These are phyloP conservation scores for Virgularia gustaviana DNA, from an alignment of 92 coral and sea anemone genomes.

Conservation along the genomic window DNA sequence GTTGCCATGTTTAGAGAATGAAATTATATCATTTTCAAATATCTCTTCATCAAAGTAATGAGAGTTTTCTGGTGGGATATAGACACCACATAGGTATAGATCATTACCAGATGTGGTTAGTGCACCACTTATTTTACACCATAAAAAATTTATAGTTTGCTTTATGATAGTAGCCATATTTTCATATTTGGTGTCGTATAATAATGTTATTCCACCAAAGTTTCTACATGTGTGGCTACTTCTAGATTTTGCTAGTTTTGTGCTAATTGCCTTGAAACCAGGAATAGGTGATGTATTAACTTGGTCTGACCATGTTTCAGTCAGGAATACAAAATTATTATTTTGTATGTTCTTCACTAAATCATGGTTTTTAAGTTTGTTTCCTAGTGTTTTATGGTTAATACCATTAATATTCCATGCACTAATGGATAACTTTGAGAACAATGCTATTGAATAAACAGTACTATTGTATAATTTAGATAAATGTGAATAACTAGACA, in stretches of 20 bases:
- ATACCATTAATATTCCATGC: constrained; percentile 21
- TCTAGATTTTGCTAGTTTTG: neutral
- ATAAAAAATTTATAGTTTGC: constrained; percentile 12
- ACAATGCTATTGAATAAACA: constrained; percentile 23
- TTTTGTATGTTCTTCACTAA: neutral
- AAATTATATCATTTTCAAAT: constrained; percentile 22
- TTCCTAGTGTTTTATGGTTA: constrained; percentile 5
- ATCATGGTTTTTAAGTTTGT: constrained; percentile 21
- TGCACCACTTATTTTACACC: constrained; percentile 23
- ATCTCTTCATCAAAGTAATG: constrained; percentile 11
- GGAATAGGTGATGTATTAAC: neutral
- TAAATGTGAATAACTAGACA: too few relatives aligned
- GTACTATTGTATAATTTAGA: too few relatives aligned
- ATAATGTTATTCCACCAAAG: constrained; percentile 25
- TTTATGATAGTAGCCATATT: neutral
- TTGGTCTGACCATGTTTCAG: constrained; percentile 26
- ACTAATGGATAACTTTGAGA: constrained; percentile 33
- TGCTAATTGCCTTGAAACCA: constrained; percentile 7
- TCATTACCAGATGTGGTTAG: constrained; percentile 6
- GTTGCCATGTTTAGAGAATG: neutral
- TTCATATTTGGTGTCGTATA: constrained; percentile 7
- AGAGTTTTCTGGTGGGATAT: constrained; percentile 27
- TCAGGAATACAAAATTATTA: constrained; percentile 14
- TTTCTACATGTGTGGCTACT: neutral
- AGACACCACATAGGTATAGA: constrained; percentile 14